These are phyloP conservation scores for Tachina fera DNA, from an alignment of 2,888 invertebrate genomes.

Conservation along the genomic window DNA sequence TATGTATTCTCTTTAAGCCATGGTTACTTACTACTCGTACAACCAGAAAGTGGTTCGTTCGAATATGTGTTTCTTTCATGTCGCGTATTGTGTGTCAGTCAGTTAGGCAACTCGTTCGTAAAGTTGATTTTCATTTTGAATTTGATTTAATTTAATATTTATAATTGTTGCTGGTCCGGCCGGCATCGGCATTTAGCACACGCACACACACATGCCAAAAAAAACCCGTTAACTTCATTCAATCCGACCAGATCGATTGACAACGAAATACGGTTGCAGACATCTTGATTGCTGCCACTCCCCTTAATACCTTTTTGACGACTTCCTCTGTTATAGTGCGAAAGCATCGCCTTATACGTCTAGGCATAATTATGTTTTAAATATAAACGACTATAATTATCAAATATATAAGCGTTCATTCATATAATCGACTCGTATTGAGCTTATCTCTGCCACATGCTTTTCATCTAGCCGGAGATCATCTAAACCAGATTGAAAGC, in stretches of 20 bases:
- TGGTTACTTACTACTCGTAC: slow-evolving; percentile 1
- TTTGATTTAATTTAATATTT: slow-evolving; percentile 37
- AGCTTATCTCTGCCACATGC: slow-evolving; percentile 25
- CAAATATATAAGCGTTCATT: neutral
- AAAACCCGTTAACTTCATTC: slow-evolving; percentile 28
- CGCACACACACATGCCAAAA: slow-evolving; percentile 37
- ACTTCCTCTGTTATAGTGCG: slow-evolving; percentile 32
- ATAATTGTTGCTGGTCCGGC: slow-evolving; percentile 19
- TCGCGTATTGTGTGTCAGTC: slow-evolving; percentile 45
- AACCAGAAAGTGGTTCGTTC: slow-evolving; percentile 30
- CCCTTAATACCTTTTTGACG: neutral
- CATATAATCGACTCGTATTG: neutral
- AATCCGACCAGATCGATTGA: slow-evolving; percentile 50
- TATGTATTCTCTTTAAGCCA: neutral
- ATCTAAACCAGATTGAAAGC: slow-evolving; percentile 31
- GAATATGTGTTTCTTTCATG: slow-evolving; percentile 48
- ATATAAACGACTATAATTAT: slow-evolving; percentile 33
- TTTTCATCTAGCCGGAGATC: slow-evolving; percentile 35
- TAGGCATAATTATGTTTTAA: neutral
- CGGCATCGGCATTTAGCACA: slow-evolving; percentile 35
- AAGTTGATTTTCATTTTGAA: slow-evolving; percentile 25
- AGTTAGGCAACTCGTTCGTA: slow-evolving; percentile 4
- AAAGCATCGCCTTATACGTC: slow-evolving; percentile 13
- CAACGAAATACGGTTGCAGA: slow-evolving; percentile 38
- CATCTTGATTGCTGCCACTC: slow-evolving; percentile 20